Evolutionary conservation across 2,113 vertebrate species (phyloP).

Genomic region (Rhineura floridana): DNA sequence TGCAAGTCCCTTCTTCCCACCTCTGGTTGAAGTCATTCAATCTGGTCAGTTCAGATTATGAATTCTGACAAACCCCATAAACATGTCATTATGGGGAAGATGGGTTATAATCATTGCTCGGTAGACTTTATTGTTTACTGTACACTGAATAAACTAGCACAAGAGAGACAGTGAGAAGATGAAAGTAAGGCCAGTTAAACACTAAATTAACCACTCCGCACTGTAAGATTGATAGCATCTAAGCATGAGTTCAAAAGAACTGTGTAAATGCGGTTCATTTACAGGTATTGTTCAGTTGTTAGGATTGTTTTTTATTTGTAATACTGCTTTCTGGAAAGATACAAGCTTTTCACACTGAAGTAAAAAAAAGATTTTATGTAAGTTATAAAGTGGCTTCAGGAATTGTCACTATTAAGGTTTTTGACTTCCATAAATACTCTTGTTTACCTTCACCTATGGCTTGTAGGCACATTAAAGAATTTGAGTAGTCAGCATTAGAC

Average conservation of each 20-base stretch:
- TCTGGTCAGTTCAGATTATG: conserved; percentile 56
- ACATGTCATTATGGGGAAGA: conserved; percentile 64
- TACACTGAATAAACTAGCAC: conserved; percentile 6
- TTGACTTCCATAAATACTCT: conserved; percentile 43
- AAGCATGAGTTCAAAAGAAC: conserved; percentile 36
- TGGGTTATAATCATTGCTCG: conserved; percentile 49
- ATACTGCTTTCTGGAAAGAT: conserved; percentile 21
- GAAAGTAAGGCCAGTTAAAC: conserved; percentile 59
- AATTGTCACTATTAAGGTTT: conserved; percentile 42
- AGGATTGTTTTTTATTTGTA: neutral
- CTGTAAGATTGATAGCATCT: conserved; percentile 36
- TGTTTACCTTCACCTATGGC: conserved; percentile 23
- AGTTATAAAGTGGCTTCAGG: neutral
- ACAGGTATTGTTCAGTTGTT: neutral
- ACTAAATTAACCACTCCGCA: conserved; percentile 45
- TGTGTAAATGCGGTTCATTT: conserved; percentile 45
- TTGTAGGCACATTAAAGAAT: neutral
- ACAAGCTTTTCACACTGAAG: neutral
- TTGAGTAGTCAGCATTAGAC: conserved; percentile 32
- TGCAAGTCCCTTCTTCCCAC: conserved; percentile 34
- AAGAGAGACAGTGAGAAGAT: conserved; percentile 43
- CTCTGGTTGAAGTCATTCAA: conserved; percentile 62
- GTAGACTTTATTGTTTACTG: conserved; percentile 47
- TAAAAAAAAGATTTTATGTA: conserved; percentile 35
- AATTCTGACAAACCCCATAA: conserved; percentile 63